Base-by-base conservation (phyloP, 2,113 vertebrate genomes). In the Malurus elegans region DNA sequence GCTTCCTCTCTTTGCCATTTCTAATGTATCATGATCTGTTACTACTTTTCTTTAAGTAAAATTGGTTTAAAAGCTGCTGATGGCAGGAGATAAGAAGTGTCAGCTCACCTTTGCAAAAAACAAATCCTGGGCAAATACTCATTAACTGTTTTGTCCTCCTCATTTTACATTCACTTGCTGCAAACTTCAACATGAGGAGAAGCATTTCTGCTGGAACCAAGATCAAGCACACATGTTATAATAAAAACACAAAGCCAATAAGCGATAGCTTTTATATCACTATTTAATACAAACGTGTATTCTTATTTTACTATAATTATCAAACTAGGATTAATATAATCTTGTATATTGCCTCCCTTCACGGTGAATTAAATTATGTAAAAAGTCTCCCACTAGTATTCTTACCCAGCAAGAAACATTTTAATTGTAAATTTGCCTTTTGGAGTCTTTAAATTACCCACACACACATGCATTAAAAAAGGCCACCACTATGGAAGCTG, bases 371-470 rank as follows among this genome's bases (percentile, higher is more conserved):
- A 96, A 97, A 98, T 97, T 57, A 95, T 58, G 73, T 85, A 92
- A 95, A 75, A 88, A 95, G 92, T 96, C 91, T 81, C 88, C 91
- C 92, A 88, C 97, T 91, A 93, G 86, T 96, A 95, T 92, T 95
- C 95, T 96, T 96, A 93, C 75, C 94, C 95, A 96, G 95, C 96
- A 95, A 98, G 97, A 95, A 97, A 94, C 67, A 97, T 97, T 98
- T 98, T 97, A 96, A 98, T 97, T 97, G 96, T 97, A 97, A 97
- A 97, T 97, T 91, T 93, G 95, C 94, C 96, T 97, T 97, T 97
- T 91, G 92, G 88, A 95, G 91, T 92, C 96, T 96, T 98, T 94
- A 97, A 97, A 98, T 97, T 96, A 96, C 95, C 88, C 58, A 69
- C 47, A 48, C 36, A 57, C 42, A 65, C 15, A 4, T 10, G 47